Evolutionary conservation across 1,140 invertebrate genomes (phyloP).

Genomic region (Luehdorfia chinensis): DNA sequence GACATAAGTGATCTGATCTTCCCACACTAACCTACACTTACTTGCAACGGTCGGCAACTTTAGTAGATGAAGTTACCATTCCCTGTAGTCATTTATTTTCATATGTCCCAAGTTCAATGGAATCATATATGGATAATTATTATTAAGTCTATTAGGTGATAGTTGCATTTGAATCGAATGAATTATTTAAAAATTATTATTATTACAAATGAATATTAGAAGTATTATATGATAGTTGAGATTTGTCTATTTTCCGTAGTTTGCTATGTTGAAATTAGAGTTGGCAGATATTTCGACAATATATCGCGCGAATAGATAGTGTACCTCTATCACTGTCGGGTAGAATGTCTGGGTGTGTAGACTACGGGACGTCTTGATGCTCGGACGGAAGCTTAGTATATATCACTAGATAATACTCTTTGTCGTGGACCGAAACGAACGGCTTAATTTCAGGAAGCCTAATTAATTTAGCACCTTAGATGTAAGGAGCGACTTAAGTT

Average conservation of each 20-base stretch:
- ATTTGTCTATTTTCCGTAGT: slow-evolving; percentile 70
- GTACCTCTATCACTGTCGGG: slow-evolving; percentile 19
- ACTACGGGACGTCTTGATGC: background rate
- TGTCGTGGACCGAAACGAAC: slow-evolving; percentile 48
- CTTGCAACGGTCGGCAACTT: slow-evolving; percentile 19
- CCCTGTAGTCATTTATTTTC: slow-evolving; percentile 61
- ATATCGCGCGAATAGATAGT: slow-evolving; percentile 37
- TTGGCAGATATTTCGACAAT: slow-evolving; percentile 53
- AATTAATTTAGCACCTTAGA: slow-evolving; percentile 48
- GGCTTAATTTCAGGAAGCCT: slow-evolving; percentile 49
- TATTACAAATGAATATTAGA: slow-evolving; percentile 27
- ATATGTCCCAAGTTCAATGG: slow-evolving; percentile 41
- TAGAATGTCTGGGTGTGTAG: slow-evolving; percentile 8
- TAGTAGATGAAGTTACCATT: slow-evolving; percentile 46
- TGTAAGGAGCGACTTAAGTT: slow-evolving; percentile 45
- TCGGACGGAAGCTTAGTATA: slow-evolving; percentile 29
- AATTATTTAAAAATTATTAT: slow-evolving; percentile 33
- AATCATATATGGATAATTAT: slow-evolving; percentile 31
- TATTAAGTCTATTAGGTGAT: slow-evolving; percentile 45
- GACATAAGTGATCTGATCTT: slow-evolving; percentile 43
- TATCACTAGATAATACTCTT: slow-evolving; percentile 46
- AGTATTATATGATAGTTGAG: slow-evolving; percentile 39
- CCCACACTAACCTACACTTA: slow-evolving; percentile 25
- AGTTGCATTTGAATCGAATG: slow-evolving; percentile 48
- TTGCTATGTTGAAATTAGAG: slow-evolving; percentile 52